These are phyloP conservation scores for Coelinius sp. DNA, from an alignment of 2,888 invertebrate genomes.

Conservation along the genomic window DNA sequence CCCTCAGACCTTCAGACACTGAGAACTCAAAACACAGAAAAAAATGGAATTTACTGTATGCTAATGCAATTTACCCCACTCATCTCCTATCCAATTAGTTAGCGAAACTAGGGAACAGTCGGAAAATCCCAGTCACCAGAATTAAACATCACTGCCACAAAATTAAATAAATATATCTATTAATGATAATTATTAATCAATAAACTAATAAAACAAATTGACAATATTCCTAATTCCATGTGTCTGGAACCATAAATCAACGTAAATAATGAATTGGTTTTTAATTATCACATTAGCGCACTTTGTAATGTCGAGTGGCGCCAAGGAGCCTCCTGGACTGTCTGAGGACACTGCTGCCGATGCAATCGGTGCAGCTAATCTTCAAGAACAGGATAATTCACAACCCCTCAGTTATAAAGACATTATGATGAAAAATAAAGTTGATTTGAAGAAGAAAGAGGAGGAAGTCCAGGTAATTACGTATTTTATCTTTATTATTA, in stretches of 20 bases:
- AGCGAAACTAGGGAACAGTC: constrained; percentile 64
- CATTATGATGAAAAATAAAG: constrained; percentile 64
- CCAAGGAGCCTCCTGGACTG: constrained; percentile 60
- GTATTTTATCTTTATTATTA: neutral
- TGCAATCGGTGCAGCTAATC: constrained; percentile 43
- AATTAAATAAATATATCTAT: constrained; percentile 44
- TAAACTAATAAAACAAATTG: neutral
- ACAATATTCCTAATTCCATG: neutral
- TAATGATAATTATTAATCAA: neutral
- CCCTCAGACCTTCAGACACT: constrained; percentile 4
- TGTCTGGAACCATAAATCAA: constrained; percentile 11
- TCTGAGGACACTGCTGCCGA: constrained; percentile 57
- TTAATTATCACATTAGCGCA: constrained; percentile 60
- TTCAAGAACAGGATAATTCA: constrained; percentile 57
- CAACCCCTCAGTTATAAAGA: constrained; percentile 64
- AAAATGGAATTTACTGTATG: constrained; percentile 18
- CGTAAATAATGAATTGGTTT: constrained; percentile 61
- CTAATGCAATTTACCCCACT: constrained; percentile 68
- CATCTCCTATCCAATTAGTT: constrained; percentile 67
- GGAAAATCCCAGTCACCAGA: constrained; percentile 59
- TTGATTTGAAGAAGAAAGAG: constrained; percentile 65
- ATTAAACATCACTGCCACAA: constrained; percentile 66
- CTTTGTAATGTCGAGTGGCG: constrained; percentile 64
- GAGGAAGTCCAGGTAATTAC: constrained; percentile 67
- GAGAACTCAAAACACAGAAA: neutral